Evolutionary conservation across 2,888 invertebrate genomes (phyloP).

Genomic region (Thecocarcelia acutangulata): DNA sequence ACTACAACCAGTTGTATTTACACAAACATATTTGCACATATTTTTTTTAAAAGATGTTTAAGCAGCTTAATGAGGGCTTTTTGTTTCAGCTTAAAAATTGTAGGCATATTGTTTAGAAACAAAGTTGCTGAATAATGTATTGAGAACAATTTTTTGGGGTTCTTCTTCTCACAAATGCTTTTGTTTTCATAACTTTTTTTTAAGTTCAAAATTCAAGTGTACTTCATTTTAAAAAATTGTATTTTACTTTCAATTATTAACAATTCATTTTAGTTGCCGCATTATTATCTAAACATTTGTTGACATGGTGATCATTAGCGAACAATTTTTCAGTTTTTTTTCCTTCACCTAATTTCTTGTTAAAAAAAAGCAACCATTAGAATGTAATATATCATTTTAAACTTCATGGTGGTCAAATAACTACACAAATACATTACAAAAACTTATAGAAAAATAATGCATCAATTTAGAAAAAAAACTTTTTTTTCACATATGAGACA

Average conservation of each 20-base stretch:
- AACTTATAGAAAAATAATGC: no score
- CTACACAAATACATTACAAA: no score
- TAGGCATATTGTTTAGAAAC: conserved; percentile 39
- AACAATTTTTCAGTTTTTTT: conserved; percentile 47
- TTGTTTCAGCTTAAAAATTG: not conserved
- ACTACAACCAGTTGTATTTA: not conserved
- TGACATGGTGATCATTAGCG: conserved; percentile 71
- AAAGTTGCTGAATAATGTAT: conserved; percentile 31
- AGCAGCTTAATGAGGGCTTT: conserved; percentile 52
- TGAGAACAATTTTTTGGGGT: not conserved
- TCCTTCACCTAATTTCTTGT: conserved; percentile 8
- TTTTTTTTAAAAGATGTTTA: conserved; percentile 52
- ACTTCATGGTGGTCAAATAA: not conserved
- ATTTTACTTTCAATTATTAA: conserved; percentile 32
- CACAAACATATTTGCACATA: not conserved
- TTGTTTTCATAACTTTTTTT: no score
- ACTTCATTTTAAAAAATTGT: conserved; percentile 35
- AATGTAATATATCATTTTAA: conserved; percentile 52
- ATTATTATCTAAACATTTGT: conserved; percentile 51
- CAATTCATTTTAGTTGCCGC: not conserved
- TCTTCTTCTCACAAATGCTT: conserved; percentile 10
- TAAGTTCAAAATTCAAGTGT: not conserved
- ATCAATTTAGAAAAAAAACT: no score
- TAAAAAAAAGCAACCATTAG: conserved; percentile 29
- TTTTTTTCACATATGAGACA: no score